Base-by-base conservation (phyloP, 2,888 invertebrate genomes). In the Apodemia mormo region DNA sequence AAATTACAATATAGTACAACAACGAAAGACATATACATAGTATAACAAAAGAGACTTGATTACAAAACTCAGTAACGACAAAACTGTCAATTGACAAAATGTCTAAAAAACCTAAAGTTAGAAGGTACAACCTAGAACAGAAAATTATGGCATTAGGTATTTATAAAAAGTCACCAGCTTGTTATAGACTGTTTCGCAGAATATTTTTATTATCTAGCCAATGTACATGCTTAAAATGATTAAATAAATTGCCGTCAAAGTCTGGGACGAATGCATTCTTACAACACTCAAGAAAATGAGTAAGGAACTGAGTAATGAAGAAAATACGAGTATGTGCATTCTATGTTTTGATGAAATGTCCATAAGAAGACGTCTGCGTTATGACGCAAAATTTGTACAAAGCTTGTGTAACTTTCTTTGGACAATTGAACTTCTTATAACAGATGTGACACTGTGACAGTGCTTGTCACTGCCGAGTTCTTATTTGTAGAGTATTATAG, bases 281-380 rank as follows among this genome's bases (percentile, higher is more conserved):
- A 58, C 12, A 30, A 12, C 58, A 9, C 30, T 58, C 2, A 58
- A 58, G 8, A 12, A 8, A 9, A 58, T 58, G 58, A 30, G 30
- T 30, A 1, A 58, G 9, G 30, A 30, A 10, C 58, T 33, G 33
- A 58, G 12, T 12, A 12, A 58, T 12, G 58, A 58, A 30, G 58
- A 30, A 5, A 58, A 58, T 22, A 22, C 22, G 22, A 22, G 22
- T 58, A 33, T 58, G 12, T 58, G 58, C 30, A 30, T 58, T 5
- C 33, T 58, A 12, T 10, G 33, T 58, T 58, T 58, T 33, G 58
- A 58, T 29, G 58, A 58, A 58, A 58, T 58, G 58, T 9, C 58
- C 10, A 58, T 58, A 30, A 58, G 30, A 10, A 58, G 8, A 33
- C 58, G 33, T 30, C 12, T 58, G 7, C 12, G 12, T 33, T 58